Conservation (phyloP, 2,888 invertebrate species). For the Himalopsyche anomala region DNA sequence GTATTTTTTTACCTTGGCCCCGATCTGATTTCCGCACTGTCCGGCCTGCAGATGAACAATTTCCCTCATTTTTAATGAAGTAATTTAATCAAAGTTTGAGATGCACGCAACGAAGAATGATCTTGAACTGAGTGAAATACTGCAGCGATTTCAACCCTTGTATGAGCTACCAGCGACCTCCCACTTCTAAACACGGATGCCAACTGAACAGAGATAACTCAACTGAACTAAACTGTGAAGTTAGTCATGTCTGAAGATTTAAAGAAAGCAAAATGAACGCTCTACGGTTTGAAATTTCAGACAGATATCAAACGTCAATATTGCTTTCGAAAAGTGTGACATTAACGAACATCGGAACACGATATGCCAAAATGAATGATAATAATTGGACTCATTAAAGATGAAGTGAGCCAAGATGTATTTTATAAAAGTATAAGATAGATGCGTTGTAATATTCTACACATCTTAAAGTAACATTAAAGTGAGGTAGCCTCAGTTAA, state of each 20-base stretch:
- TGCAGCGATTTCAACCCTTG: conserved; percentile 17
- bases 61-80: conserved; percentile 82
- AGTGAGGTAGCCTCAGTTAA: no score
- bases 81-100: not conserved
- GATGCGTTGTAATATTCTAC: no score
- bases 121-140: conserved; percentile 14
- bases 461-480: no score
- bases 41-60: conserved; percentile 90
- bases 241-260: conserved; percentile 13
- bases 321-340: no score
- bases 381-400: no score
- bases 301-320: conserved; percentile 12
- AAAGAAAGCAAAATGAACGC: conserved; percentile 15
- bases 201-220: no score
- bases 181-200: conserved; percentile 29
- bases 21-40: conserved; percentile 91
- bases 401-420: no score
- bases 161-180: not conserved
- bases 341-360: no score
- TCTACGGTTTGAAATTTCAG: conserved; percentile 16
- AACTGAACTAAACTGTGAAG: not conserved
- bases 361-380: no score
- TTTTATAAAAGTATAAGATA: no score
- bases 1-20: conserved; percentile 75
- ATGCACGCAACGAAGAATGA: not conserved